These are phyloP conservation scores for Cylas formicarius DNA, from an alignment of 1,140 invertebrate species.

Conservation along the genomic window DNA sequence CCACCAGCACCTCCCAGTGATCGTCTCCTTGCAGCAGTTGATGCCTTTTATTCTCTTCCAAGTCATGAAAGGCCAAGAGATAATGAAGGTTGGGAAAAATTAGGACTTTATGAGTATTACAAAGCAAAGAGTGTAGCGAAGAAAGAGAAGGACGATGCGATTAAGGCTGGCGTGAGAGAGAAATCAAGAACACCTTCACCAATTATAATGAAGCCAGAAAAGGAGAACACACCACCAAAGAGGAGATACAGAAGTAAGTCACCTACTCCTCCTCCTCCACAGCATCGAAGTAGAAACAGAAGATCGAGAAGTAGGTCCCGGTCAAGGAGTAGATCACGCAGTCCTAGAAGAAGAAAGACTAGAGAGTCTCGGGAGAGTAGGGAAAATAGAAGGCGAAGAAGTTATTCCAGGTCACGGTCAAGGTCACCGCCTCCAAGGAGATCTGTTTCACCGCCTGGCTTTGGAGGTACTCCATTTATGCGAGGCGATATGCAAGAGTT, in stretches of 20 bases:
- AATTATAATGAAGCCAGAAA: constrained; percentile 54
- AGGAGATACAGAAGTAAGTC: constrained; percentile 64
- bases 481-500: constrained; percentile 47
- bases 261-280: constrained; percentile 28
- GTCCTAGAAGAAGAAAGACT: constrained; percentile 18
- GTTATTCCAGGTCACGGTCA: constrained; percentile 46
- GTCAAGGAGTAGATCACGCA: constrained; percentile 30
- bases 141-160: constrained; percentile 82
- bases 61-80: constrained; percentile 90
- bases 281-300: constrained; percentile 6
- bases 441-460: constrained; percentile 9
- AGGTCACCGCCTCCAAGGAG: constrained; percentile 44
- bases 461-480: constrained; percentile 23
- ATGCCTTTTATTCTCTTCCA: constrained; percentile 90
- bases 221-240: constrained; percentile 64
- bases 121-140: constrained; percentile 88
- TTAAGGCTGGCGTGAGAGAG: constrained; percentile 58
- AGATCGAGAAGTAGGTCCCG: constrained; percentile 39
- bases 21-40: constrained; percentile 81
- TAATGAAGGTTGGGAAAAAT: constrained; percentile 96
- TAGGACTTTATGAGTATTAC: constrained; percentile 95
- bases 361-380: constrained; percentile 14
- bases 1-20: constrained; percentile 91
- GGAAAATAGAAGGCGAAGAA: constrained; percentile 34
- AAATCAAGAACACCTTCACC: constrained; percentile 69